A percentile compares a stretch with the other conserved stretches of the same genome.
Evolutionary conservation across 2,888 invertebrate genomes (phyloP).

Genomic region (Zeuzera pyrina): DNA sequence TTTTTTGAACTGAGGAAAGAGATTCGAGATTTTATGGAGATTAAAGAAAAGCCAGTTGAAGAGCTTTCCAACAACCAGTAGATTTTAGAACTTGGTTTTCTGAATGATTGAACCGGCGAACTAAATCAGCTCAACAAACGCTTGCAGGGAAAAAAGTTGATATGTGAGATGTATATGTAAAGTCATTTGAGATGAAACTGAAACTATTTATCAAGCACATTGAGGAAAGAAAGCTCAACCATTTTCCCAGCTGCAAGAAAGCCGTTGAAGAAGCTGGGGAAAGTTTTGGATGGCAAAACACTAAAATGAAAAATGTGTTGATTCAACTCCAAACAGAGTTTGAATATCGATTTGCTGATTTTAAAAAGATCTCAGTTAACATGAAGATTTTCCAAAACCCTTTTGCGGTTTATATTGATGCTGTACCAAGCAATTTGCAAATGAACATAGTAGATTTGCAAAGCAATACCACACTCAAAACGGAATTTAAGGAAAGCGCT

Average conservation of each 20-base stretch:
- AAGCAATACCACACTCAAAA: conserved; percentile 12
- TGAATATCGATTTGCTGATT: conserved; percentile 10
- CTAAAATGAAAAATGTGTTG: conserved; percentile 4
- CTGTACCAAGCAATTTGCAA: conserved; percentile 12
- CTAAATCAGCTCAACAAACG: conserved; percentile 5
- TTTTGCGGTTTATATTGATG: conserved; percentile 14
- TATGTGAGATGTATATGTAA: conserved; percentile 4
- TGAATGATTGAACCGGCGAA: conserved; percentile 6
- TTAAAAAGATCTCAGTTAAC: conserved; percentile 10
- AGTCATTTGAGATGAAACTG: conserved; percentile 2
- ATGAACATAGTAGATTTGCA: conserved; percentile 13
- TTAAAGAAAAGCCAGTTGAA: conserved; percentile 3
- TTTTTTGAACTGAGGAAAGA: conserved; percentile 11
- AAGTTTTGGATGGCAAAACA: conserved; percentile 2
- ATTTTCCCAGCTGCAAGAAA: conserved; percentile 6
- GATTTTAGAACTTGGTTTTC: conserved; percentile 4
- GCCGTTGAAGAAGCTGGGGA: conserved; percentile 5
- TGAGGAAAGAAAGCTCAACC: conserved; percentile 5
- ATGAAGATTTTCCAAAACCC: conserved; percentile 12
- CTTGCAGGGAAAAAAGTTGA: conserved; percentile 4
- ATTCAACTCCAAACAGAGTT: conserved; percentile 9
- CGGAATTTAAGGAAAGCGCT: conserved; percentile 1
- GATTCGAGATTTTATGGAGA: conserved; percentile 4
- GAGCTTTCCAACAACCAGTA: conserved; percentile 4
- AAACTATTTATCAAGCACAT: conserved; percentile 3